Conservation (phyloP, 1,140 invertebrate genomes). For the Brachionus asplanchnoidis region DNA sequence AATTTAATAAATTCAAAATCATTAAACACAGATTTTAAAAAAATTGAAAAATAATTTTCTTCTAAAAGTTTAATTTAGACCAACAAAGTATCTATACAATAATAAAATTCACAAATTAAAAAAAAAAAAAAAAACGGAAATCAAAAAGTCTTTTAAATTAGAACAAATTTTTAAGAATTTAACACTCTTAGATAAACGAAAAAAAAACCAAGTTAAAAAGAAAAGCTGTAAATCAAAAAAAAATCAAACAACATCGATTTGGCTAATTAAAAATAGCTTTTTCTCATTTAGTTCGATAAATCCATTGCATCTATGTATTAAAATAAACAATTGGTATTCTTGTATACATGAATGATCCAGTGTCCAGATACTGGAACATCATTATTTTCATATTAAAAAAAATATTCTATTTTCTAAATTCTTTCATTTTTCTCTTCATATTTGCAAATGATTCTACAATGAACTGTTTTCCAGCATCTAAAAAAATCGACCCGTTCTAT, state of each 20-base stretch:
- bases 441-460: not conserved
- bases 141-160: not conserved
- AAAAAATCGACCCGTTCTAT: not conserved
- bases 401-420: conserved; percentile 11
- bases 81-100: not conserved
- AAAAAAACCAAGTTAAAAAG: not conserved
- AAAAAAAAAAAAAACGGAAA: not conserved
- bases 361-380: conserved; percentile 23
- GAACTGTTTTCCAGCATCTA: conserved; percentile 13
- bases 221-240: not conserved
- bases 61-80: not conserved
- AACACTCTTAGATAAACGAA: not conserved
- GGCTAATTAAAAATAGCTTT: not conserved
- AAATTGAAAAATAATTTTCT: too few relatives aligned
- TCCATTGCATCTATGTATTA: not conserved
- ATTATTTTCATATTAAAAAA: not conserved
- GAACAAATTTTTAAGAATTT: not conserved
- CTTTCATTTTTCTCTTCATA: not conserved
- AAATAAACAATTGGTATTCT: not conserved
- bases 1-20: too few relatives aligned
- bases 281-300: not conserved
- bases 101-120: too few relatives aligned
- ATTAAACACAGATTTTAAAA: too few relatives aligned
- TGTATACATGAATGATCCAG: conserved; percentile 14
- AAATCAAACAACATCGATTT: not conserved